Base-by-base conservation (phyloP, 2,113 vertebrate genomes). In the Melanerpes formicivorus region DNA sequence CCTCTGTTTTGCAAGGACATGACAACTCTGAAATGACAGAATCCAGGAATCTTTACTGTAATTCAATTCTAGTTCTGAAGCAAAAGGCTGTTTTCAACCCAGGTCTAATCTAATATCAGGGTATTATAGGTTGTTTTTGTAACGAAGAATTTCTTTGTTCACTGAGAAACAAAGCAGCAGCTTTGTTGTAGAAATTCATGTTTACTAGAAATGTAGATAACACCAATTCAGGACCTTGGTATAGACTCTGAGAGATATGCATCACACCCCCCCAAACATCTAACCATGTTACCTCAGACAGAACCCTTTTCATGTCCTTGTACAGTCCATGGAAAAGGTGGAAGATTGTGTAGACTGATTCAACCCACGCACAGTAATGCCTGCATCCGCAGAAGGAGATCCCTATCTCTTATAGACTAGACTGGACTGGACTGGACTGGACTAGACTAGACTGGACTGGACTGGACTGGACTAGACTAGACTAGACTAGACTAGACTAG, bases 1-100 rank as follows among this genome's bases (percentile, higher is more conserved):
- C 27, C 59, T 69, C 40, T 81, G 40, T 70, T 85, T 70, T 70
- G 69, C 3, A 0, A 70, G 59, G 88, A 88, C 23, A 69, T 42
- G 63, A 82, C 59, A 93, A 87, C 37, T 74, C 60, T 34, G 48
- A 76, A 75, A 93, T 70, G 84, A 93, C 71, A 94, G 42, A 87
- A 55, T 82, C 84, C 93, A 94, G 78, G 78, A 93, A 63, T 37
- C 13, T 25, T 46, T 91, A 89, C 87, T 82, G 78, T 90, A 96
- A 95, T 89, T 95, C 78, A 90, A 59, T 96, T 92, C 64, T 77
- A 74, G 44, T 71, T 90, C 81, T 71, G 52, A 84, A 94, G 87
- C 59, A 90, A 90, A 87, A 92, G 30, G 58, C 63, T 77, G 80
- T 78, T 92, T 92, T 90, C 66, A 88, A 92, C 56, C 78, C 3